Percentiles rank a stretch among this genome's conserved stretches.
Conservation (phyloP, 1,140 invertebrate genomes). For the Pseudomyrmex dendroicus region DNA sequence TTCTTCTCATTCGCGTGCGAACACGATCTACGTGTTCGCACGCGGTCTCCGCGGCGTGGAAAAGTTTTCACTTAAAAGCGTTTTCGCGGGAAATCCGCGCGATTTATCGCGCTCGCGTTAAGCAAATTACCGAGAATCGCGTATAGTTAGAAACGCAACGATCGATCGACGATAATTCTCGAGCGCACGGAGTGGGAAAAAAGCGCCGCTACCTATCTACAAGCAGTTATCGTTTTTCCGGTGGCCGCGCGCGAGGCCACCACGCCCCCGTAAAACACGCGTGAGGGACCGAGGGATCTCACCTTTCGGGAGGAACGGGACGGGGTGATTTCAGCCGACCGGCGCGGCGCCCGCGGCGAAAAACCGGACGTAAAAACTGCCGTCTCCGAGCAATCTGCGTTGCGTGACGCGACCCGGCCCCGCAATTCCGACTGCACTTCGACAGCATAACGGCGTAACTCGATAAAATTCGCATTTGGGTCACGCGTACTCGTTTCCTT, state of each 20-base stretch:
- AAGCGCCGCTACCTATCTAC: constrained; percentile 42
- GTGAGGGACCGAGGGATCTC: background rate
- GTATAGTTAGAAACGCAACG: background rate
- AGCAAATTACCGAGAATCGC: constrained; percentile 34
- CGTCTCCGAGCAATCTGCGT: constrained; percentile 72
- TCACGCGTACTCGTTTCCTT: constrained; percentile 70
- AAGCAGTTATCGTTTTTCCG: constrained; percentile 68
- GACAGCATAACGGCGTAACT: constrained; percentile 77
- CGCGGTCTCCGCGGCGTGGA: too few species aligned
- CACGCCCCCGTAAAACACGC: constrained; percentile 38
- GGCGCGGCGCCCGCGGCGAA: background rate
- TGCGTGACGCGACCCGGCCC: constrained; percentile 75
- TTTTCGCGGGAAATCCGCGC: background rate
- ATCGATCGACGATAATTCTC: constrained; percentile 51
- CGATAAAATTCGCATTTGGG: constrained; percentile 81
- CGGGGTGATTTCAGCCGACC: constrained; percentile 1
- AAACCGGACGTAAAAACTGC: constrained; percentile 69
- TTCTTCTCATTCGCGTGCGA: too few species aligned
- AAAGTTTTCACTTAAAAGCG: background rate
- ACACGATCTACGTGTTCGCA: too few species aligned
- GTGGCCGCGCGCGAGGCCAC: constrained; percentile 49
- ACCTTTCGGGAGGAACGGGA: background rate
- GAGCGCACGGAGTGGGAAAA: too few species aligned
- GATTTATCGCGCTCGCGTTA: constrained; percentile 29
- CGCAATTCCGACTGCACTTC: constrained; percentile 77